Conservation (phyloP, 1,140 invertebrate species). For the Oscheius sp. region DNA sequence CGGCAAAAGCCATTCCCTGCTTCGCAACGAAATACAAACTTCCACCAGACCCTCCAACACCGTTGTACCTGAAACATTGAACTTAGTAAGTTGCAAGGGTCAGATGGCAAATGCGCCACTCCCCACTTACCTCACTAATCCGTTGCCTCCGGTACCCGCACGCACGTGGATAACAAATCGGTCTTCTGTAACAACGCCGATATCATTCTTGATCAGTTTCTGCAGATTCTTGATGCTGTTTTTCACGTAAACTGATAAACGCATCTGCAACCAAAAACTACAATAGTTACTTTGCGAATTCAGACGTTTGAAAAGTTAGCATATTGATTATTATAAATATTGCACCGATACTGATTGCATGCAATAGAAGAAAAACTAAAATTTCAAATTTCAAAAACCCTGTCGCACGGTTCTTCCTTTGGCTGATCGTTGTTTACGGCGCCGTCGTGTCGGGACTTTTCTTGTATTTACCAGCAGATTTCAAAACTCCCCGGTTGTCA, state of each 20-base stretch:
- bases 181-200: neutral
- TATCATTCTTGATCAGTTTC: slow-evolving; percentile 8
- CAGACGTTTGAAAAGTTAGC: neutral
- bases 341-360: no score
- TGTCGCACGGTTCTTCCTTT: neutral
- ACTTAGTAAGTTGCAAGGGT: neutral
- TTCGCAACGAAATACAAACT: slow-evolving; percentile 43
- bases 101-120: neutral
- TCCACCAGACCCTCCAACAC: slow-evolving; percentile 54
- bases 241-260: neutral
- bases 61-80: slow-evolving; percentile 41
- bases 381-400: neutral
- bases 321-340: neutral
- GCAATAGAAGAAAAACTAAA: no score
- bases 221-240: neutral
- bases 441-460: no score
- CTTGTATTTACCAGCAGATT: no score
- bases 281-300: neutral
- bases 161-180: neutral
- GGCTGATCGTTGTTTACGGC: no score
- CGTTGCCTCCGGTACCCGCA: slow-evolving; percentile 4
- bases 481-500: no score
- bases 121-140: slow-evolving; percentile 1
- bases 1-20: slow-evolving; percentile 42
- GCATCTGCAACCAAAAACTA: neutral